Conservation (phyloP, 2,797 vertebrate species). For the Rhincodon typus region DNA sequence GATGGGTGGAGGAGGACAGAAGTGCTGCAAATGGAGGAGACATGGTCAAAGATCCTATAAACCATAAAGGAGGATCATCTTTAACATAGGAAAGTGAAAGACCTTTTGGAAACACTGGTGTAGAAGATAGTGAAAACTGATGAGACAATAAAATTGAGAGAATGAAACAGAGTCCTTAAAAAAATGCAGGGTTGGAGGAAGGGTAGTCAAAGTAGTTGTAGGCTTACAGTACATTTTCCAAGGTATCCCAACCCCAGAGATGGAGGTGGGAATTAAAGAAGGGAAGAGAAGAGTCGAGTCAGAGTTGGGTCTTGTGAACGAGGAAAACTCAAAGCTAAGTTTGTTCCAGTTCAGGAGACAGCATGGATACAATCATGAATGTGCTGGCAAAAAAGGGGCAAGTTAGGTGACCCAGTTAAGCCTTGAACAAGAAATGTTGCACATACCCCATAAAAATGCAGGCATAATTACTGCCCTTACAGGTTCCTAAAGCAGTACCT, state of each 20-base stretch:
- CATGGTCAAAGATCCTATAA: no score
- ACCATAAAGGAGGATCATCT: no score
- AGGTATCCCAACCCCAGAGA: background rate
- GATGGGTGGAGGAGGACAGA: no score
- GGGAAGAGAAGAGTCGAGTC: background rate
- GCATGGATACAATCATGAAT: background rate
- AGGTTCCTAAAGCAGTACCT: background rate
- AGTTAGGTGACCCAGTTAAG: background rate
- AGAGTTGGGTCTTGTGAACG: background rate
- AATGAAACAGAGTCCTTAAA: background rate
- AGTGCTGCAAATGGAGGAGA: no score
- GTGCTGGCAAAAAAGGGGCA: background rate
- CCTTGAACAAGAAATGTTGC: background rate
- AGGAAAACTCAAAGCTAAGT: background rate
- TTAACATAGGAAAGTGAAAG: no score
- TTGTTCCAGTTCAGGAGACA: background rate
- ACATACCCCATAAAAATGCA: background rate
- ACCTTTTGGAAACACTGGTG: no score
- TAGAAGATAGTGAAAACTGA: background rate
- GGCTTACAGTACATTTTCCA: background rate
- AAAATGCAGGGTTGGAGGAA: background rate
- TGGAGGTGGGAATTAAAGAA: background rate
- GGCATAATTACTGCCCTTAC: background rate
- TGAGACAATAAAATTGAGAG: background rate
- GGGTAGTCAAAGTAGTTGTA: background rate